phyloP scores from a whole-genome alignment of 2,888 invertebrate species.

The Trachelus stipa region DNA sequence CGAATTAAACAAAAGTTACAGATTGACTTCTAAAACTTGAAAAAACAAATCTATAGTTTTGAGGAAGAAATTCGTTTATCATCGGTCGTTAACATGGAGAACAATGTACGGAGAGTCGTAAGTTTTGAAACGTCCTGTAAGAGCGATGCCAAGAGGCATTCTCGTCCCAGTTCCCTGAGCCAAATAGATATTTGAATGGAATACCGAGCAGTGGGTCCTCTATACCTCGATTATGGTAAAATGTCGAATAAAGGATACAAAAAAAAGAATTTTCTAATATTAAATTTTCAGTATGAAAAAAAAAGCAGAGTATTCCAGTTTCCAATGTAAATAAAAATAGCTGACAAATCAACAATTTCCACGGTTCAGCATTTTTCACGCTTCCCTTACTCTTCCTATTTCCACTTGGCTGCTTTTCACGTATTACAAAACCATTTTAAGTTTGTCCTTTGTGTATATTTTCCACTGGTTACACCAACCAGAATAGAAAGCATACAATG shows the following conservation, averaged over 20 bases:
- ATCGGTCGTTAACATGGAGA: not conserved
- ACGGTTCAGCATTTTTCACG: not conserved
- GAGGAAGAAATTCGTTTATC: not conserved
- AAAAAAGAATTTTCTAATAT: not conserved
- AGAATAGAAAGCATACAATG: not conserved
- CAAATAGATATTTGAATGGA: not conserved
- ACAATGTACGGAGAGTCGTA: not conserved
- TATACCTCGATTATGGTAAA: not conserved
- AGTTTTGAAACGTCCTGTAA: not conserved
- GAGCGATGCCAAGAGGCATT: not conserved
- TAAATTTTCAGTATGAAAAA: not conserved
- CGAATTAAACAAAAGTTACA: not conserved
- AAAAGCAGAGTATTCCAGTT: not conserved
- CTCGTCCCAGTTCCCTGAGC: not conserved
- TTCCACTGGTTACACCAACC: not conserved
- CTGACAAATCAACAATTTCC: not conserved
- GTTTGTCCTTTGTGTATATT: not conserved
- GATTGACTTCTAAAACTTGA: not conserved
- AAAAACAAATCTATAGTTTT: not conserved
- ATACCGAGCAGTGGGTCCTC: not conserved
- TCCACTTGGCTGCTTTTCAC: not conserved
- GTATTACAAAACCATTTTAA: not conserved
- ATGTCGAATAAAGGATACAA: not conserved
- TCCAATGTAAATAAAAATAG: not conserved
- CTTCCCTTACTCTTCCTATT: not conserved